A percentile compares a stretch with the other conserved stretches of the same genome.
Evolutionary conservation across 2,113 vertebrate genomes (phyloP).

Genomic region (Piprites chloris): DNA sequence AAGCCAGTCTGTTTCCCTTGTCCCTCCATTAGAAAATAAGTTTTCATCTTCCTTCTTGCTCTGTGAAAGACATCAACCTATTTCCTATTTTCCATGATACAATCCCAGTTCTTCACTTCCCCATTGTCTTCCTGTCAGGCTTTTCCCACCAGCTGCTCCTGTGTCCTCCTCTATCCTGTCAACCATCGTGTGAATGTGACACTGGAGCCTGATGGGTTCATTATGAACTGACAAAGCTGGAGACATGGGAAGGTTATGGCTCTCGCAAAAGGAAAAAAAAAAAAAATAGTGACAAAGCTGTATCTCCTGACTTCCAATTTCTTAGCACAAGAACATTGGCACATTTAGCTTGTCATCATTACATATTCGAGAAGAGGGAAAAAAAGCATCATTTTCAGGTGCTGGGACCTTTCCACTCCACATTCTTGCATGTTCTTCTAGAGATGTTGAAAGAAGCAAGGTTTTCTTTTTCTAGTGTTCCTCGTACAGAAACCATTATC

Average conservation of each 20-base stretch:
- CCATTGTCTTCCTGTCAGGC: not conserved
- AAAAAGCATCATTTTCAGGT: not conserved
- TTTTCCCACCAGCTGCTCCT: not conserved
- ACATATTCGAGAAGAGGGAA: rapidly evolving
- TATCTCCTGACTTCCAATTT: not conserved
- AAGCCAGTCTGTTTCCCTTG: not conserved
- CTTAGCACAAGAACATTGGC: not conserved
- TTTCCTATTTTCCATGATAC: not conserved
- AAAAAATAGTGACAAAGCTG: not conserved
- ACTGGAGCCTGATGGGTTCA: not conserved
- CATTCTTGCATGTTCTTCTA: not conserved
- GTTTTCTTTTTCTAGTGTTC: not conserved
- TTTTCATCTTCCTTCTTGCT: not conserved
- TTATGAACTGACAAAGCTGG: not conserved
- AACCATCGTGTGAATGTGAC: not conserved
- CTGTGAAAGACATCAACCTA: not conserved
- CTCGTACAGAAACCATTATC: not conserved
- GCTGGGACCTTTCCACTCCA: not conserved
- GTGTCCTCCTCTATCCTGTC: not conserved
- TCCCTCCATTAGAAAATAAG: not conserved
- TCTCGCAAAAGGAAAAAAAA: not conserved
- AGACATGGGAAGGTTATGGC: not conserved
- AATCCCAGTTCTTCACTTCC: not conserved
- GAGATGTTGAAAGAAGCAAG: not conserved
- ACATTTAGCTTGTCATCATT: not conserved